Percentiles rank a stretch among this genome's conserved stretches.
phyloP scores from a whole-genome alignment of 2,797 vertebrate genomes.

The Smutsia temminckii region DNA sequence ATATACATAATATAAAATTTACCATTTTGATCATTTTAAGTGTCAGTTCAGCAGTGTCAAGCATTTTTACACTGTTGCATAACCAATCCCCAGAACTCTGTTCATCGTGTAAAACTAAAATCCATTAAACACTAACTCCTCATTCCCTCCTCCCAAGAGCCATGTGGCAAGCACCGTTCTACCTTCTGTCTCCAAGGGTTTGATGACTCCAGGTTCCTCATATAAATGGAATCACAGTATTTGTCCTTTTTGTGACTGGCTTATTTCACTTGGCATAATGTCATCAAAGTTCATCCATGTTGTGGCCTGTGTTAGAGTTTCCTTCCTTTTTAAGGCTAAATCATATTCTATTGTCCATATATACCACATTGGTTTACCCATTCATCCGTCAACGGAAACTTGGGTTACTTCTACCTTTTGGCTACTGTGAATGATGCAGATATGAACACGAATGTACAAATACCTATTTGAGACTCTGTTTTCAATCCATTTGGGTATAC shows the following conservation, averaged over 20 bases:
- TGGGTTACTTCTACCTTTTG: not conserved
- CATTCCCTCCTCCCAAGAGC: not conserved
- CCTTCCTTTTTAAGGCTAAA: constrained; percentile 6
- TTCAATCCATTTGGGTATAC: not conserved
- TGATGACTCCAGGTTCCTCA: not conserved
- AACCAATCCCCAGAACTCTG: not conserved
- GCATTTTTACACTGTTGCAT: not conserved
- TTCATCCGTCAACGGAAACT: not conserved
- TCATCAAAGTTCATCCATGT: not conserved
- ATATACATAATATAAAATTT: not conserved
- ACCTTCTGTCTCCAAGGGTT: not conserved
- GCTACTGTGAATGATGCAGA: not conserved
- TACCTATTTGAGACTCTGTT: not conserved
- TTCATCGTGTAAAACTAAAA: not conserved
- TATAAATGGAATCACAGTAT: not conserved
- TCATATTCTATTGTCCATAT: not conserved
- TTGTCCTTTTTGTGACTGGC: not conserved
- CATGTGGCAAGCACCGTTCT: not conserved
- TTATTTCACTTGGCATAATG: not conserved
- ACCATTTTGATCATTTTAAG: not conserved
- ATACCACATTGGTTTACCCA: not conserved
- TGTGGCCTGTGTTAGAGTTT: not conserved
- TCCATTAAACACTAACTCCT: not conserved
- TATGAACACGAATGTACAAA: not conserved
- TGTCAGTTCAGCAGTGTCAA: not conserved